Base-by-base conservation (phyloP, 1,140 invertebrate species). In the Drosophila rhopaloa region DNA sequence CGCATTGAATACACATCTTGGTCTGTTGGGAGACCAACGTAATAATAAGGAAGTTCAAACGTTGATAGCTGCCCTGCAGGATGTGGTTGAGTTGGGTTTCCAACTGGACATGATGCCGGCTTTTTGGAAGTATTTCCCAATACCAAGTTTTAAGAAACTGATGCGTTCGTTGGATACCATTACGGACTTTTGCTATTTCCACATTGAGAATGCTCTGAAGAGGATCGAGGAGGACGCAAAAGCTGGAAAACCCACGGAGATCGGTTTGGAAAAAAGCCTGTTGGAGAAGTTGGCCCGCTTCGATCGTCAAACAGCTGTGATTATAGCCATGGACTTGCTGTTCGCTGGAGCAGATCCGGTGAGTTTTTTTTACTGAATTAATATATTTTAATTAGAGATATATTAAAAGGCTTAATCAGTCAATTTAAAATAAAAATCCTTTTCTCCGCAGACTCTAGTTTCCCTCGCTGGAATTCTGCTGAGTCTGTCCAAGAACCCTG, bases 1-100 rank as follows among this genome's bases (percentile, higher is more conserved):
- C 1, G 95, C 95, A 19, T 89, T 97, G n/a, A 95, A 96, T 29
- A 93, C 93, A 13, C 93, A 95, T n/a, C 91, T 97, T 1, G 95
- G 81, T 86, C 95, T 57, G n/a, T 37, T 92, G 85, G 93, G 55
- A 0, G 81, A 81, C 24, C 59, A 81, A 32, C 75, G 91, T 0
- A 92, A 94, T 38, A 92, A 95, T 2, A 77, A 93, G 0, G 83
- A 93, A 37, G 93, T 95, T 48, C 94, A 93, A 7, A 82, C 92
- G 61, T 93, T 96, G 73, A 95, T 96, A n/a, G 61, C 93, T 40
- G 90, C 94, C 2, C 93, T 95, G 7, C 93, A 94, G 55, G 92
- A 94, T 13, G 93, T 91, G n/a, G 6, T 90, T 0, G 70, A 81
- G 27, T 9, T 86, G 41, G 70, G 81, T 5, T 79, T 91, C 13